Base-by-base conservation (phyloP, 2,888 invertebrate genomes). In the Ophioninae sp. region DNA sequence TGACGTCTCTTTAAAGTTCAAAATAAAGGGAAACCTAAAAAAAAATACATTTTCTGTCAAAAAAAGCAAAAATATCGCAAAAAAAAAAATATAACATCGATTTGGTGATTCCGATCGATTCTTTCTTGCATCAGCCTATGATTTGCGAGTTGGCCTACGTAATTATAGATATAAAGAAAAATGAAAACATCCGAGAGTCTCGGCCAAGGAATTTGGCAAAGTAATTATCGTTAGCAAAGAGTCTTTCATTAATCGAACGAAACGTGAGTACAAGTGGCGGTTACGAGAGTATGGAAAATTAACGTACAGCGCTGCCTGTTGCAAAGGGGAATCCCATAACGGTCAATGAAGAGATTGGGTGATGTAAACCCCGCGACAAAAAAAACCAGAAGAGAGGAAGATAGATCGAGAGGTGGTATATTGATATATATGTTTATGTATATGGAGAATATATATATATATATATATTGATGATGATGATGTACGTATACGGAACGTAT, bases 201-300 rank as follows among this genome's bases (percentile, higher is more conserved):
- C 81, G 85, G 85, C 84, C 83, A 83, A 81, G 65, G 56, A 83
- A 81, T 64, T 84, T 77, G 83, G 75, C 85, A 87, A 87, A 86
- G 88, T 89, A 89, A 90, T 86, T 50, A 74, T 74, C 50, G 41
- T 72, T 65, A 44, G 23, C 39, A 64, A 70, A 56, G 72, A 50
- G 92, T 92, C 92, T 92, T 92, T 92, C 91, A 92, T 91, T 91
- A 91, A 86, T 90, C 89, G 50, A 89, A 90, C 89, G 89, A 83
- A 80, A 81, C 79, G 85, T 86, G 87, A 90, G 89, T 91, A 89
- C 88, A 88, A 89, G 89, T 88, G 85, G 73, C 64, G 30, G 85
- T 74, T 72, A 79, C 56, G 41, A 74, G 73, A 67, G 10, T 76
- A 72, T 20, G 44, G 59, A 76, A 56, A 73, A 50, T 65, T 37